phyloP scores from a whole-genome alignment of 2,888 invertebrate genomes.

The Polietes domitor region DNA sequence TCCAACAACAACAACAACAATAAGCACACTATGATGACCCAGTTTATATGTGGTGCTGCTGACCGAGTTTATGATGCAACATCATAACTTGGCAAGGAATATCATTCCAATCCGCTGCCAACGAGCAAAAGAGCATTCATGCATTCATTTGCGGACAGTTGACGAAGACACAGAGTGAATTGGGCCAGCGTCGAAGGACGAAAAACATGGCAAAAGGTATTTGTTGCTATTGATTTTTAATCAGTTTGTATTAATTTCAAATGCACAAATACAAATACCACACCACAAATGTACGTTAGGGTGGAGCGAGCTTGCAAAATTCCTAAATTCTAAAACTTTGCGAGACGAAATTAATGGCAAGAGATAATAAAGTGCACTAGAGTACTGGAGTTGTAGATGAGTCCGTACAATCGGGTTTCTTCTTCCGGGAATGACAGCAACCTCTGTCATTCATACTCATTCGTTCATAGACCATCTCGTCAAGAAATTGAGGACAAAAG shows the following conservation, averaged over 20 bases:
- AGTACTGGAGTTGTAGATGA: too few species aligned
- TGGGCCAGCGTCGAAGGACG: neutral
- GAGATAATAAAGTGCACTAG: too few species aligned
- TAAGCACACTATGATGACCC: slow-evolving; percentile 22
- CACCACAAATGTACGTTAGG: too few species aligned
- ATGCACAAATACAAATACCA: neutral
- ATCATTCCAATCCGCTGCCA: neutral
- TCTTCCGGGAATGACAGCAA: too few species aligned
- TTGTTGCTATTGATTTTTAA: neutral
- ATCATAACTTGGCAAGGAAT: slow-evolving; percentile 17
- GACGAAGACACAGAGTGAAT: neutral
- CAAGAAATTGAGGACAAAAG: too few species aligned
- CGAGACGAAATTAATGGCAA: too few species aligned
- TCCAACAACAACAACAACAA: neutral
- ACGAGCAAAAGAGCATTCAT: neutral
- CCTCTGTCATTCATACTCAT: too few species aligned
- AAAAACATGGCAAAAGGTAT: neutral
- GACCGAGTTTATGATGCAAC: slow-evolving; percentile 19
- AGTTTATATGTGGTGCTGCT: neutral
- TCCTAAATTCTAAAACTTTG: too few species aligned
- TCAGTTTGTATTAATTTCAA: neutral
- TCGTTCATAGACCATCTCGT: too few species aligned
- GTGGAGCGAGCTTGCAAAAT: too few species aligned
- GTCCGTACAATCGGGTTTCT: too few species aligned
- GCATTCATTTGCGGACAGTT: neutral